Evolutionary conservation across 2,113 vertebrate species (phyloP), one percentile per base, ranked within the genome.

Genomic region (Dicaeum eximium): DNA sequence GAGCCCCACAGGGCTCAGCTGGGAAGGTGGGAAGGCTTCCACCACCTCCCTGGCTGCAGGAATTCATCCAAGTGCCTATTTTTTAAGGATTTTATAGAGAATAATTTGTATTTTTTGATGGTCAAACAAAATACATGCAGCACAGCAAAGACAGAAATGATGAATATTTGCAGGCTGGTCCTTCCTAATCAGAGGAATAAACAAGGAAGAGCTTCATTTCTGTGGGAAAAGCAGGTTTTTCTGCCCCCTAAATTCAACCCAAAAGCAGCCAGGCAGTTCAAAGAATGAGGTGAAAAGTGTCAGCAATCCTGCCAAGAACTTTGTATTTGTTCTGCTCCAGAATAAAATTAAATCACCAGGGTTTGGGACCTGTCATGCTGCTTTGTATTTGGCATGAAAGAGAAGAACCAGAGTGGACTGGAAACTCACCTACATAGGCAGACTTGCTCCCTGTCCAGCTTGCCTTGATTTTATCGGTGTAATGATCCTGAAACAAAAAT

Each of bases 371-470:
- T 44, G 61, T 40, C 7, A 1, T 23, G 25, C 66, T 85, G 58
- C 64, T 90, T 92, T 65, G 8, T 42, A 13, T 35, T 91, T 40
- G 64, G 48, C 73, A 45, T 2, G 40, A 24, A 90, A 82, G 45
- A 16, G 69, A 81, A 81, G 80, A 89, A 78, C 51, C 51, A 23
- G 89, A 1, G 12, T 3, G 22, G 13, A 13, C 80, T 74, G 90
- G 92, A 86, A 80, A 95, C 95, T 94, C 92, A 97, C 94, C 94
- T 97, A 95, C 92, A 93, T 79, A 88, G 67, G 90, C 90, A 62
- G 94, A 12, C 54, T 21, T 24, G 74, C 62, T 53, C 18, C 84
- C 37, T 20, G 54, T 66, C 90, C 15, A 2, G 78, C 50, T 66
- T 14, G 79, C 87, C 74, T n/a, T 61, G 95, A 80, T 92, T 45